phyloP scores from a whole-genome alignment of 2,888 invertebrate genomes.

The Lottia gigantea region DNA sequence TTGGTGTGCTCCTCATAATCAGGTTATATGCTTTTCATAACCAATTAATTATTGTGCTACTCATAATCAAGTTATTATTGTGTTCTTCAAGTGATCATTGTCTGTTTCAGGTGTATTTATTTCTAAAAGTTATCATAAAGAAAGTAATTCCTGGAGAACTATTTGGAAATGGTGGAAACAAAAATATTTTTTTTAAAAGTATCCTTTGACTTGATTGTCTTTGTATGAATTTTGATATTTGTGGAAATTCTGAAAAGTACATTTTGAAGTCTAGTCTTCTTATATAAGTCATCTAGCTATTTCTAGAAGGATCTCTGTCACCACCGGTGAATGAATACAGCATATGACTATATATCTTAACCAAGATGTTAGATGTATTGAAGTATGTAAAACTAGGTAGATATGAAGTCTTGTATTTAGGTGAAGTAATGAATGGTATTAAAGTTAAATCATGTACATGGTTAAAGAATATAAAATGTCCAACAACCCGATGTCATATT shows the following conservation, averaged over 20 bases:
- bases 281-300: too few species aligned
- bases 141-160: constrained; percentile 36
- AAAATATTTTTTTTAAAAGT: constrained; percentile 40
- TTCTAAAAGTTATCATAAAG: constrained; percentile 34
- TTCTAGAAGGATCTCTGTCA: too few species aligned
- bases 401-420: constrained; percentile 46
- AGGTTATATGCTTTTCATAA: too few species aligned
- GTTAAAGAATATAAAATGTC: constrained; percentile 29
- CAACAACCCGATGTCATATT: constrained; percentile 29
- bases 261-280: too few species aligned
- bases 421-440: constrained; percentile 43
- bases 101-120: constrained; percentile 39
- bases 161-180: constrained; percentile 35
- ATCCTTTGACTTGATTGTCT: constrained; percentile 19
- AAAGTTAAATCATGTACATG: constrained; percentile 38
- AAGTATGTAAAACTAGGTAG: constrained; percentile 38
- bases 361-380: constrained; percentile 30
- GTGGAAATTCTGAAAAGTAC: too few species aligned
- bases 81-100: too few species aligned
- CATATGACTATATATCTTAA: background rate
- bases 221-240: too few species aligned
- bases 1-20: too few species aligned
- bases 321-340: too few species aligned
- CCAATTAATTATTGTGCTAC: too few species aligned
- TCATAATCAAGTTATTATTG: too few species aligned